phyloP scores from a whole-genome alignment of 2,113 vertebrate species.

The Megalops atlanticus region DNA sequence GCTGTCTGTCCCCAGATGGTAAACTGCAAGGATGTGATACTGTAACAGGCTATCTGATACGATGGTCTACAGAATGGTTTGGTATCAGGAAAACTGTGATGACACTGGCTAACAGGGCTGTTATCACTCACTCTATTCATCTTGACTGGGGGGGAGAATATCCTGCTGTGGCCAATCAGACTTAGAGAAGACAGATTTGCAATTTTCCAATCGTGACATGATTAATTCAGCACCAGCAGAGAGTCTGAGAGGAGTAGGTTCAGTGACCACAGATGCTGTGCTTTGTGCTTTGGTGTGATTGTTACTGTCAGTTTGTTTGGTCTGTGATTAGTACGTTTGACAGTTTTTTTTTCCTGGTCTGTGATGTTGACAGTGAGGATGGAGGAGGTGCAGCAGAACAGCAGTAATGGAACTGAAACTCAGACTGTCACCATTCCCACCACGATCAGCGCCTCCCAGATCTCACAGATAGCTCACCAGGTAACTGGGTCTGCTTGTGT shows the following conservation, averaged over 20 bases:
- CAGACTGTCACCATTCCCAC: slow-evolving; percentile 63
- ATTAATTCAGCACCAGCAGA: not conserved
- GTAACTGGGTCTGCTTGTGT: slow-evolving; percentile 44
- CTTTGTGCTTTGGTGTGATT: not conserved
- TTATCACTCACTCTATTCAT: no score
- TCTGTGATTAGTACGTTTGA: not conserved
- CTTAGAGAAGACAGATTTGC: not conserved
- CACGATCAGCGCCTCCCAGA: slow-evolving; percentile 65
- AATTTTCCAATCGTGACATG: not conserved
- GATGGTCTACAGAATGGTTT: no score
- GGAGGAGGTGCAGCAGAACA: slow-evolving; percentile 67
- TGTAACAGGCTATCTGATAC: no score
- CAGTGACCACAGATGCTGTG: not conserved
- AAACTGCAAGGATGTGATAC: no score
- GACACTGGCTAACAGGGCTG: no score
- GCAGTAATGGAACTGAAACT: slow-evolving; percentile 68
- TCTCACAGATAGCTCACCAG: slow-evolving; percentile 70
- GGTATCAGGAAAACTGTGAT: no score
- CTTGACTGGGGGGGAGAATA: no score
- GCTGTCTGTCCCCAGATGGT: no score
- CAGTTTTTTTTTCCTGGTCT: not conserved
- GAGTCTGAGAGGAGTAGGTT: not conserved
- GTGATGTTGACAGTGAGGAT: slow-evolving; percentile 63
- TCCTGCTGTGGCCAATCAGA: not conserved
- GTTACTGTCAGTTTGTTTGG: not conserved